A percentile compares a stretch with the other conserved stretches of the same genome.
Conservation (phyloP, 2,797 vertebrate genomes). For the Enteromius unitaeniatus region DNA sequence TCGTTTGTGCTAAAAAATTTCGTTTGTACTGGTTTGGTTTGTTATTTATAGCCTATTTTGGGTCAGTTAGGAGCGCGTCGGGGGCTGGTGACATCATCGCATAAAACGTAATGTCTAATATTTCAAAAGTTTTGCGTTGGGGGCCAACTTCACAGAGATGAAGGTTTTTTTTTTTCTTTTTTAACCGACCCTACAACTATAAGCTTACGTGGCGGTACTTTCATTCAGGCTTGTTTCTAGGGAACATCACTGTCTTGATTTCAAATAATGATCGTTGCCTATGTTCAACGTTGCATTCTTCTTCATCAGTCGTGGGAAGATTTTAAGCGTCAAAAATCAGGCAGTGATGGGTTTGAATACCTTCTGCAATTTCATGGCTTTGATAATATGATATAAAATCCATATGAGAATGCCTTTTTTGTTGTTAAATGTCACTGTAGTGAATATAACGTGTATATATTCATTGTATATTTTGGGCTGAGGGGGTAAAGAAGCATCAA, state of each 20-base stretch:
- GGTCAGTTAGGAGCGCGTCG: no score
- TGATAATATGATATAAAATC: slow-evolving; percentile 61
- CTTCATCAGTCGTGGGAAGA: background rate
- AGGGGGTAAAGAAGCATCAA: slow-evolving; percentile 65
- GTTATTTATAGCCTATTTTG: no score
- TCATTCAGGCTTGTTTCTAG: slow-evolving; percentile 44
- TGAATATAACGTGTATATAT: slow-evolving; percentile 74
- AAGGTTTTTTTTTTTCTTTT: slow-evolving; percentile 53
- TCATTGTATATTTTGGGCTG: slow-evolving; percentile 75
- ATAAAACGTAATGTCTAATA: no score
- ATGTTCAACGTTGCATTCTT: background rate
- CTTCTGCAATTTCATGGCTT: slow-evolving; percentile 74
- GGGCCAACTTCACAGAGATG: slow-evolving; percentile 19
- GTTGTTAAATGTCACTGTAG: slow-evolving; percentile 69
- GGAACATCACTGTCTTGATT: slow-evolving; percentile 47
- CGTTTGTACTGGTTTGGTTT: no score
- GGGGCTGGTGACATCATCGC: no score
- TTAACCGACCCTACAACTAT: slow-evolving; percentile 61
- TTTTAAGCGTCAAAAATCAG: slow-evolving; percentile 20
- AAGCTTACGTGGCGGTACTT: slow-evolving; percentile 64
- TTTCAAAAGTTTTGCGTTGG: no score
- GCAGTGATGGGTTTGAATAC: slow-evolving; percentile 52
- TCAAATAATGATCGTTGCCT: background rate
- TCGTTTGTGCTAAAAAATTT: no score
- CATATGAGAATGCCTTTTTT: slow-evolving; percentile 50